These are phyloP conservation scores for Engraulis encrasicolus DNA, from an alignment of 2,113 vertebrate genomes.

Conservation along the genomic window DNA sequence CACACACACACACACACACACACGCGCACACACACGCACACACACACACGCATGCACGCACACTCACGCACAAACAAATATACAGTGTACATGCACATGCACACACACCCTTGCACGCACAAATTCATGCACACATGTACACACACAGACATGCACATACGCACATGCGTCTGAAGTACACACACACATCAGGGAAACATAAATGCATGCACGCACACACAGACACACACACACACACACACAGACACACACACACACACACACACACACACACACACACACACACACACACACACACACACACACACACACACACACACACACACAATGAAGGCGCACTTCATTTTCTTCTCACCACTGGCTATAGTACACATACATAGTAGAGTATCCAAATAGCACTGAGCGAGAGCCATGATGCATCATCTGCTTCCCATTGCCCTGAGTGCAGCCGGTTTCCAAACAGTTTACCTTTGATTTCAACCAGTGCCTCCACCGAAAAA, in stretches of 20 bases:
- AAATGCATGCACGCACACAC: no score
- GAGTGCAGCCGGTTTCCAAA: conserved; percentile 79
- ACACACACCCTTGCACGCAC: no score
- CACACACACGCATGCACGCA: background rate
- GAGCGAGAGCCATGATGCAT: conserved; percentile 57
- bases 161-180: no score
- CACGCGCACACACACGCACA: background rate
- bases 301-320: background rate
- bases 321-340: no score
- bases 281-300: background rate
- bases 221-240: background rate
- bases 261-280: background rate
- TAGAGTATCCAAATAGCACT: background rate
- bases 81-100: no score
- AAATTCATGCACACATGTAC: no score
- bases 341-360: background rate
- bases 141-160: no score
- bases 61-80: no score
- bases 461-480: conserved; percentile 79
- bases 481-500: conserved; percentile 71
- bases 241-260: background rate
- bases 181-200: no score
- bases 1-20: background rate
- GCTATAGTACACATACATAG: no score
- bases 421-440: conserved; percentile 77